A percentile compares a stretch with the other conserved stretches of the same genome.
phyloP scores from a whole-genome alignment of 2,113 vertebrate genomes.

The Nerophis ophidion region DNA sequence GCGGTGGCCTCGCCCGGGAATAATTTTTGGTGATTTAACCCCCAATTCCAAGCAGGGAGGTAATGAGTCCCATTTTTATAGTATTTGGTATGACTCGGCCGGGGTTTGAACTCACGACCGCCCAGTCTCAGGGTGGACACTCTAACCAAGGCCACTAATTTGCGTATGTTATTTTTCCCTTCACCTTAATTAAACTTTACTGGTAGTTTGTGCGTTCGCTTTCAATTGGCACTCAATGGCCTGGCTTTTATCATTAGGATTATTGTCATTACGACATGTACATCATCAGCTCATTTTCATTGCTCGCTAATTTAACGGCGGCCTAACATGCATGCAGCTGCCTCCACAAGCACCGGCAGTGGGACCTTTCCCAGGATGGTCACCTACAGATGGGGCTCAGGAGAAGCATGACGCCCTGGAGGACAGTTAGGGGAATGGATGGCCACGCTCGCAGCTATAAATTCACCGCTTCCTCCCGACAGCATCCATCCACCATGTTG shows the following conservation, averaged over 20 bases:
- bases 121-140: too few relatives aligned
- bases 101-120: too few relatives aligned
- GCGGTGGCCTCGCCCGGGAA: too few relatives aligned
- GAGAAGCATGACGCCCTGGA: constrained; percentile 58
- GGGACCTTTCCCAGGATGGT: constrained; percentile 24
- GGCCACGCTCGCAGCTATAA: constrained; percentile 61
- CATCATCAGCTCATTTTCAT: constrained; percentile 54
- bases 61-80: too few relatives aligned
- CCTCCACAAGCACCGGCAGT: not conserved
- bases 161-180: too few relatives aligned
- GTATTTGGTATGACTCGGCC: too few relatives aligned
- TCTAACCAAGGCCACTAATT: too few relatives aligned
- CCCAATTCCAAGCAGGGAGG: too few relatives aligned
- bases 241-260: constrained; percentile 35
- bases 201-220: too few relatives aligned
- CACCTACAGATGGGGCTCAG: constrained; percentile 27
- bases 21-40: too few relatives aligned
- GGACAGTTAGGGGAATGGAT: constrained; percentile 57
- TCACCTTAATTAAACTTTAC: too few relatives aligned
- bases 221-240: constrained; percentile 30
- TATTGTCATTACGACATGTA: constrained; percentile 31
- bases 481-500: constrained; percentile 69
- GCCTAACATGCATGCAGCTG: not conserved
- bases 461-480: constrained; percentile 64
- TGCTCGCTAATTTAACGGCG: constrained; percentile 41